Percentiles rank a stretch among this genome's conserved stretches.
phyloP scores from a whole-genome alignment of 2,797 vertebrate species.

The Otolemur crassicaudatus region DNA sequence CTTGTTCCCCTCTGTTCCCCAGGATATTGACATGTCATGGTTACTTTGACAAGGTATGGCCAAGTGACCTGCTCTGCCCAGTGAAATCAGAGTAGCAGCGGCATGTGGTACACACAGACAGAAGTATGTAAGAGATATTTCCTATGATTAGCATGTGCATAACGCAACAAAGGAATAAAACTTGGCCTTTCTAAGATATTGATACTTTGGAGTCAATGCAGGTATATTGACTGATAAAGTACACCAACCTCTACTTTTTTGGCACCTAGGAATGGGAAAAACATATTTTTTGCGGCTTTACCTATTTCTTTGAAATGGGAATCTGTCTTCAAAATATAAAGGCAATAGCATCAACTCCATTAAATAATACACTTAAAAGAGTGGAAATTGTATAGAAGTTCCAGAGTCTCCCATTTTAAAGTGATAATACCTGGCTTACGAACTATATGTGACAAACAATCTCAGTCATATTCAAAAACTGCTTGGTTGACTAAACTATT shows the following conservation, averaged over 20 bases:
- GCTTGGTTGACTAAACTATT: background rate
- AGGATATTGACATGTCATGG: background rate
- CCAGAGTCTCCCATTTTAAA: background rate
- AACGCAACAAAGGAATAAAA: background rate
- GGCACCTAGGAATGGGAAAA: background rate
- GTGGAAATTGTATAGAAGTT: background rate
- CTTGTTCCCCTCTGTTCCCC: background rate
- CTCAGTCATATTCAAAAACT: background rate
- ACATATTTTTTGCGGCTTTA: background rate
- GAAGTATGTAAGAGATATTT: background rate
- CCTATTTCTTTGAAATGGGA: background rate
- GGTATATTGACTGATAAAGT: background rate
- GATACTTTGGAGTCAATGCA: background rate
- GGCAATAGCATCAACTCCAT: background rate
- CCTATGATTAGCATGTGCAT: background rate
- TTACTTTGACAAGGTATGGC: background rate
- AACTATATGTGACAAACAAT: background rate
- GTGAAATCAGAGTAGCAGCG: background rate
- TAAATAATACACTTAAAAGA: background rate
- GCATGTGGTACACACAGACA: background rate
- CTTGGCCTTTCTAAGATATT: background rate
- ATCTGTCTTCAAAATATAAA: conserved; percentile 2
- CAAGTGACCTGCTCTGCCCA: background rate
- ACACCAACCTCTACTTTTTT: background rate
- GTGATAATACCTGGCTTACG: background rate